These are phyloP conservation scores for Peromyscus polionotus DNA, from an alignment of 2,113 vertebrate species.

Conservation along the genomic window DNA sequence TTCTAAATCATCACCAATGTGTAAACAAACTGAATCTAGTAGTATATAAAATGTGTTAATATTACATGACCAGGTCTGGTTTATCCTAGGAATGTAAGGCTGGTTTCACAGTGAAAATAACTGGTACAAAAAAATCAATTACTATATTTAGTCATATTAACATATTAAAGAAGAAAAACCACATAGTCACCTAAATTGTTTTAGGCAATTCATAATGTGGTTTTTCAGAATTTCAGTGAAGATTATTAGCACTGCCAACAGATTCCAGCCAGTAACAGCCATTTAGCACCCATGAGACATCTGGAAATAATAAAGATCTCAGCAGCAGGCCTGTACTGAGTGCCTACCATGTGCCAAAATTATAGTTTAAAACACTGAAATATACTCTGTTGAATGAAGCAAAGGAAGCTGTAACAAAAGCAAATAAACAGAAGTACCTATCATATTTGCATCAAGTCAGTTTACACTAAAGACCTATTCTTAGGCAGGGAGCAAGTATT, in stretches of 20 bases:
- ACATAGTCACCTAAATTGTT: neutral
- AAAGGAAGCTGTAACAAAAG: neutral
- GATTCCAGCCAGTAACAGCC: neutral
- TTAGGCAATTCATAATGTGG: neutral
- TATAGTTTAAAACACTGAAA: neutral
- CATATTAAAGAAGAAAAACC: neutral
- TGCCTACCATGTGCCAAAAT: neutral
- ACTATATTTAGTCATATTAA: constrained; percentile 31
- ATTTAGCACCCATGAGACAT: neutral
- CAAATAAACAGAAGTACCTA: constrained; percentile 11
- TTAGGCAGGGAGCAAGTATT: neutral
- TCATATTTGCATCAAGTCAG: neutral
- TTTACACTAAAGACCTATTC: neutral
- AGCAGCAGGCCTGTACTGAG: neutral
- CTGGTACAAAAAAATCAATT: constrained; percentile 1
- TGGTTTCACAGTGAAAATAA: constrained; percentile 39
- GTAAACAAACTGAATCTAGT: neutral
- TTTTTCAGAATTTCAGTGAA: constrained; percentile 17
- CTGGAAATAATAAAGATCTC: neutral
- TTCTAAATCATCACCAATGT: neutral
- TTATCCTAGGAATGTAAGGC: constrained; percentile 4
- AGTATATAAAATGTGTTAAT: neutral
- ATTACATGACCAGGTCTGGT: neutral
- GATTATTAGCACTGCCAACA: neutral
- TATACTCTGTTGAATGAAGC: neutral